Conservation (phyloP, 1,140 invertebrate species). For the Probaryconus sp. region DNA sequence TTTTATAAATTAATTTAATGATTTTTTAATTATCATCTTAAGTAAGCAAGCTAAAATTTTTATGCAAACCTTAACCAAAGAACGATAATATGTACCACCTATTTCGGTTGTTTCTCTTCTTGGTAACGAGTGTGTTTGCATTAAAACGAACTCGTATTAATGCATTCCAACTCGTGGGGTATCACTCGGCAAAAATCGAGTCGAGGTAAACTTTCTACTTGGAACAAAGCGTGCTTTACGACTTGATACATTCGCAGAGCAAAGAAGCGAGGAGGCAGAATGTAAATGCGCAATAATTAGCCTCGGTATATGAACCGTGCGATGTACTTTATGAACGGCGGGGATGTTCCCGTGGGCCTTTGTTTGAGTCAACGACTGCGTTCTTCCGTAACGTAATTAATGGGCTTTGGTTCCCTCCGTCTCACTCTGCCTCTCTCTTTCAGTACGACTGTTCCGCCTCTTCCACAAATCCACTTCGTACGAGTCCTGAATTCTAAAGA, state of each 20-base stretch:
- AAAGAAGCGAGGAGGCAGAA: conserved; percentile 57
- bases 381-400: conserved; percentile 78
- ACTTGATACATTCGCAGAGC: conserved; percentile 47
- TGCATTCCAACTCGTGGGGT: background rate
- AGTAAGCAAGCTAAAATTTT: no score
- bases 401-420: conserved; percentile 69
- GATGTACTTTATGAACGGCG: conserved; percentile 64
- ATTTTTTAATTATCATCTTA: no score
- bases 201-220: conserved; percentile 44
- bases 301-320: conserved; percentile 71
- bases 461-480: conserved; percentile 62
- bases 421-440: conserved; percentile 38
- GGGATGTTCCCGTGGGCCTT: conserved; percentile 63
- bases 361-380: conserved; percentile 76
- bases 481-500: conserved; percentile 61
- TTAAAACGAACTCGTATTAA: no score
- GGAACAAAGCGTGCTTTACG: conserved; percentile 40
- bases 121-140: no score
- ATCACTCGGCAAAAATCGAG: conserved; percentile 39
- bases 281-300: conserved; percentile 74
- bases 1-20: no score
- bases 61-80: no score
- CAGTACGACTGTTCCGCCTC: conserved; percentile 56
- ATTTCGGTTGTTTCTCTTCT: no score
- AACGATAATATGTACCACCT: no score